phyloP scores from a whole-genome alignment of 2,113 vertebrate genomes.

The Chitala chitala region DNA sequence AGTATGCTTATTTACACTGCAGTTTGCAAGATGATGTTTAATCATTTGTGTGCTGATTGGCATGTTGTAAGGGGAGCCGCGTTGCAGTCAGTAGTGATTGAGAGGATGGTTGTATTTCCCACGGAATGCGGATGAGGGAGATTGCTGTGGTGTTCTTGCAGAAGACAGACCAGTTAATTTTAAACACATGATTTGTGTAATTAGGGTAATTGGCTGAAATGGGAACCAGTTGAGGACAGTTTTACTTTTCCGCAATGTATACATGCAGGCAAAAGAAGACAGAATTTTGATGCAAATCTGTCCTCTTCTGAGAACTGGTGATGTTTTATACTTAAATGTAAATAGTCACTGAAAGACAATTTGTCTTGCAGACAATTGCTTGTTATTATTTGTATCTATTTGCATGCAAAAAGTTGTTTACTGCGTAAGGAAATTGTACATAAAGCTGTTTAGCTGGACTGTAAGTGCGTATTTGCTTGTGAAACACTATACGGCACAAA shows the following conservation, averaged over 20 bases:
- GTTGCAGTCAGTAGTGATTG: not conserved
- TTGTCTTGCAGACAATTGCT: no score
- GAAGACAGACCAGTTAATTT: constrained; percentile 17
- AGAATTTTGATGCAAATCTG: not conserved
- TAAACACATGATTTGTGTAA: constrained; percentile 23
- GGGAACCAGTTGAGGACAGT: constrained; percentile 26
- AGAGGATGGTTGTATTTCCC: constrained; percentile 8
- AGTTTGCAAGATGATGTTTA: not conserved
- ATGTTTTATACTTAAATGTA: no score
- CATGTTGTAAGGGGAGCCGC: not conserved
- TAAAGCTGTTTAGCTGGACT: no score
- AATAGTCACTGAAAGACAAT: no score
- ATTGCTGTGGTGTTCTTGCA: constrained; percentile 6
- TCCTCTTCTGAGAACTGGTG: no score
- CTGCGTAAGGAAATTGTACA: no score
- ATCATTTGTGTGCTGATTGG: not conserved
- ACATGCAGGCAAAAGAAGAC: constrained; percentile 9
- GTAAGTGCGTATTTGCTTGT: no score
- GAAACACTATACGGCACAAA: no score
- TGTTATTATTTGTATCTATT: no score
- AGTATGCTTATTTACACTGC: not conserved
- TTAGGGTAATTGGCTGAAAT: constrained; percentile 22
- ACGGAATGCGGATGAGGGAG: constrained; percentile 14
- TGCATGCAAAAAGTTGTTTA: no score
- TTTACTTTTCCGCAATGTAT: constrained; percentile 15